Base-by-base conservation (phyloP, 2,888 invertebrate species). In the Apamea crenata region DNA sequence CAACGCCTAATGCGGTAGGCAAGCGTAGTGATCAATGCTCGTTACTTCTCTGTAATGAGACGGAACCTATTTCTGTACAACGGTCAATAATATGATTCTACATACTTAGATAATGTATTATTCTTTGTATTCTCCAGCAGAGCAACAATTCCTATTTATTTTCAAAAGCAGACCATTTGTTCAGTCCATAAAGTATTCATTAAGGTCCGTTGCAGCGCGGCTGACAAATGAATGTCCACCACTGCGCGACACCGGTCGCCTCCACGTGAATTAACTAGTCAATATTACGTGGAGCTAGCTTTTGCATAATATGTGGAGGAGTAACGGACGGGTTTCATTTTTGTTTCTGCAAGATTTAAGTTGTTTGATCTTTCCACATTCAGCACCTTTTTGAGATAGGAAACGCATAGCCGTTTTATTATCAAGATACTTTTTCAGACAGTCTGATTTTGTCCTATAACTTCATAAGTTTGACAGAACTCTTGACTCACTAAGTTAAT, bases 121-220 rank as follows among this genome's bases (percentile, higher is more conserved):
- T 36, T 61, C 4, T 21, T 36, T 36, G 5, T 8, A 0, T 36
- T 77, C 70, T 59, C 5, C 29, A 32, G 18, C 16, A 56, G 0
- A 53, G 40, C 29, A 47, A 47, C 50, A 65, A 66, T 66, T 73
- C 16, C 78, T 82, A 82, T 82, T 70, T 82, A 82, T 84, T 82
- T 82, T 70, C 69, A 78, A 86, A 82, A 68, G 66, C 50, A 1
- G 53, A 14, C 59, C 63, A 83, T 84, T 83, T 78, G 66, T 84
- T 66, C 56, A 73, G 66, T 78, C 75, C 69, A 83, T 84, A 83
- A 83, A 84, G 74, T 84, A 84, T 84, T 84, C 86, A 84, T 73
- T 86, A 73, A 66, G 79, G 86, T 65, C 56, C 67, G 73, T 4
- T 73, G 86, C 79, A 81, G 40, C 63, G 83, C 56, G 53, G 32